Evolutionary conservation across 2,888 invertebrate genomes (phyloP), one percentile per base, ranked within the genome.

Genomic region (Eupeodes latifasciatus): DNA sequence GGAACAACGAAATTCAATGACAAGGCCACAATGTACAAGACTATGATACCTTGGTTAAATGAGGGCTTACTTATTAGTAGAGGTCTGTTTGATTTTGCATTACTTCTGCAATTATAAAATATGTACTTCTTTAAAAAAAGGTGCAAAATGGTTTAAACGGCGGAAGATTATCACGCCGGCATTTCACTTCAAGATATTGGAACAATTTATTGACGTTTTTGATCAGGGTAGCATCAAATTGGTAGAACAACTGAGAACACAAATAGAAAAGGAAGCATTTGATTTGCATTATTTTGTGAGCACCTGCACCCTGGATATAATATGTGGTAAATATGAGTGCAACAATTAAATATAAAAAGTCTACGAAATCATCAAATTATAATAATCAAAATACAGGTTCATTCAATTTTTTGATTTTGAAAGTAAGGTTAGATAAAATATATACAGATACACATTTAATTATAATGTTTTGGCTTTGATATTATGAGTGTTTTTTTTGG

Each of bases 121-220:
- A 0, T 5, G 40, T 2, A 11, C 5, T 44, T 19, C 19, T 40
- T 40, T 7, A 55, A 27, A 55, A 55, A 55, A 49, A 71, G 93
- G 93, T 9, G 90, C 89, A 49, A 93, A 93, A 64, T 93, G 93
- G 93, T 91, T 94, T 90, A 93, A 94, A 2, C 94, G 96, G 12
- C 94, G 97, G 44, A 96, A 96, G 92, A 94, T 96, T 86, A 93
- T 97, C 75, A 97, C 97, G 0, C 97, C 97, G 1, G 95, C 97
- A 0, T 97, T 97, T 92, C 97, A 97, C 92, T 97, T 97, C 92
- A 96, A 96, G 91, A 96, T 97, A 77, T 93, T 97, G 51, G 96
- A 96, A 91, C 95, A 96, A 90, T 97, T 96, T 91, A 92, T 96
- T n/a, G 95, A 95, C 0, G 94, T 96, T 0, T 97, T 97, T 91